These are phyloP conservation scores for Monochamus alternatus DNA, from an alignment of 2,888 invertebrate species.

Conservation along the genomic window DNA sequence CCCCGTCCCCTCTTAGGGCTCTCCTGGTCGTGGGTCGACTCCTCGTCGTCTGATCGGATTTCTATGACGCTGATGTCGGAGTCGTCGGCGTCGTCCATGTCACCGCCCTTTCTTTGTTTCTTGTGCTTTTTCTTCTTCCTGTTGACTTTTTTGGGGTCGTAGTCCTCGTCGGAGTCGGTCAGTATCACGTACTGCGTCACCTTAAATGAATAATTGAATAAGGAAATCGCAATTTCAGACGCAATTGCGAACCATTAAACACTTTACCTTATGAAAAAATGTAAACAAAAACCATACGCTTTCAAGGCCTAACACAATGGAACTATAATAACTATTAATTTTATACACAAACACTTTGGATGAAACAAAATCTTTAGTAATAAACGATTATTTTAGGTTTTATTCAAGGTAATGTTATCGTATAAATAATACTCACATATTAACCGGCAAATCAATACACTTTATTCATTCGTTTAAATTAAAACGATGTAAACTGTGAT, in stretches of 20 bases:
- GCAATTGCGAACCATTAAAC: neutral
- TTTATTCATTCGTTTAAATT: no score
- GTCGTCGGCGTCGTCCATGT: slow-evolving; percentile 54
- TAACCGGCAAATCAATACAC: no score
- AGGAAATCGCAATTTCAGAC: neutral
- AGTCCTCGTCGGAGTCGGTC: slow-evolving; percentile 67
- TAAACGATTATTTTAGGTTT: no score
- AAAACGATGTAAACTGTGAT: no score
- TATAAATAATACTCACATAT: no score
- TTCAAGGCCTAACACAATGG: no score
- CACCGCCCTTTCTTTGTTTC: slow-evolving; percentile 46
- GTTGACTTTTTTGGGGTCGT: slow-evolving; percentile 31
- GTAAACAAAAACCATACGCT: no score
- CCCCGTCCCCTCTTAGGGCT: slow-evolving; percentile 36
- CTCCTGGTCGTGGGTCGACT: neutral
- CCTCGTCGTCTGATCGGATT: slow-evolving; percentile 57
- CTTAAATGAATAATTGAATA: slow-evolving; percentile 40
- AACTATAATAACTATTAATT: no score
- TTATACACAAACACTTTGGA: neutral
- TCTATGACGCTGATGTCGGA: slow-evolving; percentile 56
- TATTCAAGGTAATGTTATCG: no score
- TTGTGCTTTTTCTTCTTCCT: slow-evolving; percentile 47
- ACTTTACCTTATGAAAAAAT: no score
- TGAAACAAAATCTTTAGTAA: neutral
- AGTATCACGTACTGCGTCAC: slow-evolving; percentile 64